Conservation (phyloP, 2,113 vertebrate species). For the Lophura nycthemera region DNA sequence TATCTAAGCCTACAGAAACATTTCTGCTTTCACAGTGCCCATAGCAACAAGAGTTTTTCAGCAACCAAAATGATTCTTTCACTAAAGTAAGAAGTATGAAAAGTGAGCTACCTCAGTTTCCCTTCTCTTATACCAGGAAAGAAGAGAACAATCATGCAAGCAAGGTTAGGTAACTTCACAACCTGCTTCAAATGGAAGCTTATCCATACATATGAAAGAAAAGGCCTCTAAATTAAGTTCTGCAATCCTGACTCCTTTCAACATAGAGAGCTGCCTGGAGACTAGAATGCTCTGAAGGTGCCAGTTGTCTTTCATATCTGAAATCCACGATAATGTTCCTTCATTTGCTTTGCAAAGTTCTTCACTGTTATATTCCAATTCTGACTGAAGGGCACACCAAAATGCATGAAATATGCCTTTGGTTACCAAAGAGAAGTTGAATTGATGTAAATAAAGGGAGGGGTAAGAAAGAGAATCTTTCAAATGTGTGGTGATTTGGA, state of each 20-base stretch:
- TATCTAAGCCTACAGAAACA: background rate
- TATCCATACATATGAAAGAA: background rate
- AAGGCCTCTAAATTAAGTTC: background rate
- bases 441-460: background rate
- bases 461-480: background rate
- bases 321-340: background rate
- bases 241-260: background rate
- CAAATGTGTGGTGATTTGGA: background rate
- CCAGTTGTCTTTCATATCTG: background rate
- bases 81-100: background rate
- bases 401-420: background rate
- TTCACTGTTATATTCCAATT: background rate
- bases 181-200: background rate
- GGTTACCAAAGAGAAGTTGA: background rate
- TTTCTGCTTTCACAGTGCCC: background rate
- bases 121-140: background rate
- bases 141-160: background rate
- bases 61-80: background rate
- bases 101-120: background rate
- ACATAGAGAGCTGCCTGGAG: background rate
- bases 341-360: background rate
- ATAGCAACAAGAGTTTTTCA: background rate
- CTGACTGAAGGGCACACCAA: background rate
- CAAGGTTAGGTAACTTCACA: background rate
- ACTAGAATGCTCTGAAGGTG: background rate